Percentiles rank a stretch among this genome's conserved stretches.
These are phyloP conservation scores for Bubo scandiacus DNA, from an alignment of 2,113 vertebrate species.

Conservation along the genomic window DNA sequence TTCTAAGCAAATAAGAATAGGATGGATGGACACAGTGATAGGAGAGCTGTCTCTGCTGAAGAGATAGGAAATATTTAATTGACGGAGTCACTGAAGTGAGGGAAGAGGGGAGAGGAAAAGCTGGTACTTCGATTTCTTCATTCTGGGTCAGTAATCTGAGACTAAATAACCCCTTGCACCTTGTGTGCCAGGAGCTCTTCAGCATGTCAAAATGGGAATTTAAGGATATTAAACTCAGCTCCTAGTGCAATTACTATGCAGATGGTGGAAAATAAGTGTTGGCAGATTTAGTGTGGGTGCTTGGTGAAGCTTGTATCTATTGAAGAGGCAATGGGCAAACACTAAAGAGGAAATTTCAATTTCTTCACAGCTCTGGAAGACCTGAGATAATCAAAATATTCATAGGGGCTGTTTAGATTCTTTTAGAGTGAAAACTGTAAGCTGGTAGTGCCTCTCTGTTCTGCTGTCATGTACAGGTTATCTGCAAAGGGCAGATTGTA, in stretches of 20 bases:
- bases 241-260: slow-evolving; percentile 61
- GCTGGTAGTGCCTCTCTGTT: neutral
- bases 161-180: slow-evolving; percentile 46
- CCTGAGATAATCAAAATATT: slow-evolving; percentile 38
- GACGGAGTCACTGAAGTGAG: slow-evolving; percentile 13
- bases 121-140: slow-evolving; percentile 23
- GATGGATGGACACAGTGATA: neutral
- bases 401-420: neutral
- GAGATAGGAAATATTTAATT: slow-evolving; percentile 22
- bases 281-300: slow-evolving; percentile 51
- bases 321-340: slow-evolving; percentile 37
- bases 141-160: slow-evolving; percentile 37
- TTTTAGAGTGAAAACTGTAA: neutral
- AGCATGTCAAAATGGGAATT: slow-evolving; percentile 47
- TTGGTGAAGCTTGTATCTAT: slow-evolving; percentile 36
- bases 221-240: slow-evolving; percentile 56
- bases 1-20: neutral
- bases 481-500: neutral
- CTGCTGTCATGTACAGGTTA: neutral
- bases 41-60: neutral
- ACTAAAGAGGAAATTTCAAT: slow-evolving; percentile 40
- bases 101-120: slow-evolving; percentile 10
- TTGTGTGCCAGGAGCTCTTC: slow-evolving; percentile 16
- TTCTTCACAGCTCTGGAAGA: slow-evolving; percentile 45
- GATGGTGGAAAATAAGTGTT: slow-evolving; percentile 63